phyloP scores from a whole-genome alignment of 2,797 vertebrate species.

The Decapterus maruadsi region DNA sequence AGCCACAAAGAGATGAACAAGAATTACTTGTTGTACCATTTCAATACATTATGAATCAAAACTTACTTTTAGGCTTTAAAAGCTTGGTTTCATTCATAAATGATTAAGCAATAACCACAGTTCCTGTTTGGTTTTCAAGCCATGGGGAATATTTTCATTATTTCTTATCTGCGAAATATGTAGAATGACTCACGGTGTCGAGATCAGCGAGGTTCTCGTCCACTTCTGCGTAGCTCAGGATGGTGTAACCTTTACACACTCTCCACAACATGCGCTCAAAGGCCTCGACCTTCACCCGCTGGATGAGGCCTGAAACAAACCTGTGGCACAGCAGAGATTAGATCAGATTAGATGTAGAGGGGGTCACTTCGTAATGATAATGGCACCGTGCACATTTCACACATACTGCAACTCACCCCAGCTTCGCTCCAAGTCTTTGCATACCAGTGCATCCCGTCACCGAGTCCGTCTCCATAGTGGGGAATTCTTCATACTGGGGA shows the following conservation, averaged over 20 bases:
- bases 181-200: conserved; percentile 89
- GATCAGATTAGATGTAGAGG: not conserved
- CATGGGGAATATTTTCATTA: not conserved
- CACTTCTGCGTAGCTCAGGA: conserved; percentile 93
- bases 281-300: conserved; percentile 93
- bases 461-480: conserved; percentile 90
- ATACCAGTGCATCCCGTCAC: conserved; percentile 91
- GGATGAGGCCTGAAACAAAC: conserved; percentile 95
- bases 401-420: conserved; percentile 87
- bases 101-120: not conserved
- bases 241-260: conserved; percentile 96
- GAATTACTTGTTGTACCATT: not conserved
- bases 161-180: not conserved
- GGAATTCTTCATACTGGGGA: conserved; percentile 94
- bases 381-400: not conserved
- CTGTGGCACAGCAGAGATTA: conserved; percentile 76
- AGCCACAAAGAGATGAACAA: not conserved
- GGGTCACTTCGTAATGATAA: not conserved
- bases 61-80: not conserved
- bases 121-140: not conserved
- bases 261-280: conserved; percentile 98
- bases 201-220: conserved; percentile 91
- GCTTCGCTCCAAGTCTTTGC: conserved; percentile 95
- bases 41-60: not conserved
- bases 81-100: not conserved